A percentile compares a stretch with the other conserved stretches of the same genome.
Conservation (phyloP, 1,140 invertebrate species). For the Caenorhabditis brenneri region DNA sequence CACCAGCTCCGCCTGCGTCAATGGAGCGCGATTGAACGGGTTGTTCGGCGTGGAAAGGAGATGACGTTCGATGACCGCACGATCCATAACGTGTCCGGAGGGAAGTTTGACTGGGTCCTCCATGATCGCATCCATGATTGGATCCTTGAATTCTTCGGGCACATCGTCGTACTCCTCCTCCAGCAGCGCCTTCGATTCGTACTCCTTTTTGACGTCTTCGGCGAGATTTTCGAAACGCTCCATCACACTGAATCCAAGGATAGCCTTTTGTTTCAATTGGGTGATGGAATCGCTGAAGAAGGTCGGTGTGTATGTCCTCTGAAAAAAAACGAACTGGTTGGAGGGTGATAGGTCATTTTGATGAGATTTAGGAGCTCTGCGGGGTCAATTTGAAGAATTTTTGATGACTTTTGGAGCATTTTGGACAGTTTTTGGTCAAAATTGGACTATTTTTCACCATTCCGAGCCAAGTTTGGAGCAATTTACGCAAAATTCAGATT, state of each 20-base stretch:
- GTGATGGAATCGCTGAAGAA: conserved; percentile 87
- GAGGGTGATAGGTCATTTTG: neutral
- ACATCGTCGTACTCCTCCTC: conserved; percentile 83
- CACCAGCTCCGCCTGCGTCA: conserved; percentile 84
- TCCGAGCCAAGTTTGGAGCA: too few species aligned
- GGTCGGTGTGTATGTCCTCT: conserved; percentile 90
- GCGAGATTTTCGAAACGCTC: conserved; percentile 75
- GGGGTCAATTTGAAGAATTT: neutral
- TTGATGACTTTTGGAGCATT: neutral
- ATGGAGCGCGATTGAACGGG: conserved; percentile 91
- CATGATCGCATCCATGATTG: conserved; percentile 96
- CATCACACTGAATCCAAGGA: conserved; percentile 79
- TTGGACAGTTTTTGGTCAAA: neutral
- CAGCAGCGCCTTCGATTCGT: conserved; percentile 83
- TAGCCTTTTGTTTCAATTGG: conserved; percentile 80
- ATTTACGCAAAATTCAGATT: too few species aligned
- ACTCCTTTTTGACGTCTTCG: conserved; percentile 81
- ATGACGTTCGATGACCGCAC: conserved; percentile 87
- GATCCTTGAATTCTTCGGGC: conserved; percentile 95
- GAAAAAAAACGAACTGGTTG: conserved; percentile 63
- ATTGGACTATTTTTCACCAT: too few species aligned
- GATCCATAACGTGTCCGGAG: conserved; percentile 92
- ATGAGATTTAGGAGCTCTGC: too few species aligned
- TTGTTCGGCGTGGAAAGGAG: conserved; percentile 93
- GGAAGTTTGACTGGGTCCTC: conserved; percentile 90